Evolutionary conservation across 2,888 invertebrate genomes (phyloP).

Genomic region (Itoplectis maculator): DNA sequence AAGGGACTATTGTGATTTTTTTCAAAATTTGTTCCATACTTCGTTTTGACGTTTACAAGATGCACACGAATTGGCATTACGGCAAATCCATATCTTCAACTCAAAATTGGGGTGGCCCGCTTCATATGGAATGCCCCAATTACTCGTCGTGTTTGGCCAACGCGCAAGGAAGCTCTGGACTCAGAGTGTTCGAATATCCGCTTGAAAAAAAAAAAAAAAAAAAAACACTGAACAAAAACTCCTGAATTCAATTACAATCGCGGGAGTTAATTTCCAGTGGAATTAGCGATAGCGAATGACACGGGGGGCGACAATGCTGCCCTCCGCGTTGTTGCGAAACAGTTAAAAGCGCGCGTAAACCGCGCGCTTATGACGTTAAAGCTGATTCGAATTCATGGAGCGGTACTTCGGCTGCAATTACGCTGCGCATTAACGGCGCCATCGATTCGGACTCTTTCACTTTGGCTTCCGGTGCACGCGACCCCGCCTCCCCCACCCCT

Average conservation of each 20-base stretch:
- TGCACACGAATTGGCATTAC: too few relatives aligned
- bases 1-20: too few relatives aligned
- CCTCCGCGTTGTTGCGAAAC: slow-evolving; percentile 45
- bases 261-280: slow-evolving; percentile 19
- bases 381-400: slow-evolving; percentile 66
- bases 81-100: too few relatives aligned
- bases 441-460: slow-evolving; percentile 59
- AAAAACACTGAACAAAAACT: too few relatives aligned
- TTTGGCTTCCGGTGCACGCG: slow-evolving; percentile 11
- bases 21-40: too few relatives aligned
- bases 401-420: slow-evolving; percentile 66
- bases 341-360: slow-evolving; percentile 44
- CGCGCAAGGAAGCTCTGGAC: background rate
- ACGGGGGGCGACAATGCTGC: slow-evolving; percentile 8
- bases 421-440: slow-evolving; percentile 59
- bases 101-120: too few relatives aligned
- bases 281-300: slow-evolving; percentile 32
- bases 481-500: too few relatives aligned
- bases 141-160: background rate
- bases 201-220: background rate
- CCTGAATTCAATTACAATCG: slow-evolving; percentile 10
- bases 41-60: too few relatives aligned
- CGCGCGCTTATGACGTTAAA: slow-evolving; percentile 63
- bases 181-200: background rate
- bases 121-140: too few relatives aligned